phyloP scores from a whole-genome alignment of 37 sponge, comb jelly and placozoan genomes.

The Diacarnus erythraeanus region DNA sequence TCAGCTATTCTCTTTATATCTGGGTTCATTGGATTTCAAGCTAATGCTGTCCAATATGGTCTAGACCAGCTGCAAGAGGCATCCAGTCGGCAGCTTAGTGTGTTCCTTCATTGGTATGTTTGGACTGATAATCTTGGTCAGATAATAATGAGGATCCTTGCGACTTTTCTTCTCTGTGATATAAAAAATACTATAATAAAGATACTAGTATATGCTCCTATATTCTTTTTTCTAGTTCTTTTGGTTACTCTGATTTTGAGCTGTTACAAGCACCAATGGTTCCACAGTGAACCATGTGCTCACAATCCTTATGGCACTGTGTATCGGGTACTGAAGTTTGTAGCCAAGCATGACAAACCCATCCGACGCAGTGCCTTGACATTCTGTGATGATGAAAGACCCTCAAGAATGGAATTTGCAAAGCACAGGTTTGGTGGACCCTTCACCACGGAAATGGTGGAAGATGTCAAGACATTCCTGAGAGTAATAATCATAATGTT shows the following conservation, averaged over 20 bases:
- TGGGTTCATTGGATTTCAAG: constrained; percentile 4
- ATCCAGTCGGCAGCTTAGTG: constrained; percentile 3
- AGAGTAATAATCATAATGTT: constrained; percentile 4
- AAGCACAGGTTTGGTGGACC: constrained; percentile 30
- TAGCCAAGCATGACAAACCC: constrained; percentile 12
- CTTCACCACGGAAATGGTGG: constrained; percentile 20
- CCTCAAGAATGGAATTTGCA: constrained; percentile 21
- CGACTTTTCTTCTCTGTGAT: not conserved
- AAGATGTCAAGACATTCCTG: constrained; percentile 34
- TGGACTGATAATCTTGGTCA: constrained; percentile 5
- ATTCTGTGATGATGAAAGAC: constrained; percentile 12
- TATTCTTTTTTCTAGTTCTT: not conserved
- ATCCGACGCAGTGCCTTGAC: constrained; percentile 21
- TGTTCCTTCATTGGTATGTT: constrained; percentile 17
- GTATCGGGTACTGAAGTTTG: constrained; percentile 18
- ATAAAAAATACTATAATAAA: not conserved
- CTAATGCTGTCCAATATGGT: constrained; percentile 16
- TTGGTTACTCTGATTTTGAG: not conserved
- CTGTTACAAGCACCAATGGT: constrained; percentile 1
- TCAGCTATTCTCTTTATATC: not conserved
- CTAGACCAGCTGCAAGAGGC: constrained; percentile 18
- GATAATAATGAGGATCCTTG: not conserved
- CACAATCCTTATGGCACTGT: constrained; percentile 26
- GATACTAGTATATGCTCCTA: not conserved
- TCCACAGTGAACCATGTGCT: constrained; percentile 1